These are phyloP conservation scores for Phrynocephalus guinanensis DNA, from an alignment of 2,797 vertebrate species.

Conservation along the genomic window DNA sequence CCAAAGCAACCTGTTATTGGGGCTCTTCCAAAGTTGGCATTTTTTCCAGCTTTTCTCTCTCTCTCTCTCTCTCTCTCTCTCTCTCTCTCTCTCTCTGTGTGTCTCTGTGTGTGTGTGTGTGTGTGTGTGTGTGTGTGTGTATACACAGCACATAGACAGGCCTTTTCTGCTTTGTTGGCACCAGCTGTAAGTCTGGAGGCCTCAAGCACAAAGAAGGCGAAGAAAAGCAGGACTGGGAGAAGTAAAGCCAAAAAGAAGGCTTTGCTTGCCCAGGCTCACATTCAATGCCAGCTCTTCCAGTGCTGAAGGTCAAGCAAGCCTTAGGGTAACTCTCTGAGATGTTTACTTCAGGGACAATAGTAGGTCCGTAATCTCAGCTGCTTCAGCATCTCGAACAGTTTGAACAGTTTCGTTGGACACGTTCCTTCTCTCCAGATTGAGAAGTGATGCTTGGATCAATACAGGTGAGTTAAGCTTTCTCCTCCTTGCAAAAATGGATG, in stretches of 20 bases:
- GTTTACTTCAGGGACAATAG: conserved; percentile 1
- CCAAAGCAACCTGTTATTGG: not conserved
- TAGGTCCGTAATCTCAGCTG: not conserved
- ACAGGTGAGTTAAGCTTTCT: conserved; percentile 53
- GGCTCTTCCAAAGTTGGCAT: not conserved
- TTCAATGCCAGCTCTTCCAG: too few species aligned
- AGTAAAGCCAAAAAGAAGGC: too few species aligned
- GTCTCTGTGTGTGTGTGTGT: too few species aligned
- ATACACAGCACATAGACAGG: not conserved
- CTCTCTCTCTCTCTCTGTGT: too few species aligned
- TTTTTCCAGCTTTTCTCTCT: not conserved
- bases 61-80: too few species aligned
- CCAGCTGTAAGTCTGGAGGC: not conserved
- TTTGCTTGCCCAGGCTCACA: too few species aligned
- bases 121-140: too few species aligned
- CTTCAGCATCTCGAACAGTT: not conserved
- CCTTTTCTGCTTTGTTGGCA: not conserved
- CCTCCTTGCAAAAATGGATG: conserved; percentile 59
- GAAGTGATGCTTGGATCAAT: conserved; percentile 50
- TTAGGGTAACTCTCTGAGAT: not conserved
- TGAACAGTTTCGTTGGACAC: conserved; percentile 15
- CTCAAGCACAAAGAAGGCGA: not conserved
- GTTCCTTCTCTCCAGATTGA: conserved; percentile 44
- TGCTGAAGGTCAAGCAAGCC: too few species aligned
- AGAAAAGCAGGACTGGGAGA: not conserved